Conservation (phyloP, 1,140 invertebrate genomes). For the Amyelois transitella region DNA sequence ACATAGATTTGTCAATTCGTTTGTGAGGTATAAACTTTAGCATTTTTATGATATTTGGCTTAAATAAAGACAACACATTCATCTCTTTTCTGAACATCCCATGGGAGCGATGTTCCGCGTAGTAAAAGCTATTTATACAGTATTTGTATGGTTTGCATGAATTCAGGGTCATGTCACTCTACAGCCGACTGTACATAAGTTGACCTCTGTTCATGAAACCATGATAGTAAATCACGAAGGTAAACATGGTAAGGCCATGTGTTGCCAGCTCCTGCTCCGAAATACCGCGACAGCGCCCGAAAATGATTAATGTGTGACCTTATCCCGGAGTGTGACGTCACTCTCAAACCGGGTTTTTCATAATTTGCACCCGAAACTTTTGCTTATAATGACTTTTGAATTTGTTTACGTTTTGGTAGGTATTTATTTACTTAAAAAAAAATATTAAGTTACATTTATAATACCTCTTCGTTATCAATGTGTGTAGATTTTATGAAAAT, state of each 20-base stretch:
- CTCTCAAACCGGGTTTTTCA: constrained; percentile 29
- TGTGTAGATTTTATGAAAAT: background rate
- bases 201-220: background rate
- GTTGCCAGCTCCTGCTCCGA: constrained; percentile 8
- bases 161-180: too few relatives aligned
- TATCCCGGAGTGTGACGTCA: constrained; percentile 33
- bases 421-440: too few relatives aligned
- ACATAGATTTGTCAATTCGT: too few relatives aligned
- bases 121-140: too few relatives aligned
- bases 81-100: too few relatives aligned
- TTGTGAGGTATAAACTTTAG: too few relatives aligned
- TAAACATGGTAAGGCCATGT: background rate
- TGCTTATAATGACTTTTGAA: constrained; percentile 13
- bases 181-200: too few relatives aligned
- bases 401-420: background rate
- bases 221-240: background rate
- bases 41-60: too few relatives aligned
- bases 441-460: background rate
- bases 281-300: constrained; percentile 23
- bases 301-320: constrained; percentile 43
- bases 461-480: background rate
- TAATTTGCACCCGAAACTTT: constrained; percentile 33
- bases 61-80: too few relatives aligned
- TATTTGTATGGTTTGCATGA: too few relatives aligned
- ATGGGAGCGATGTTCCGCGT: too few relatives aligned